A percentile compares a stretch with the other conserved stretches of the same genome.
Evolutionary conservation across 2,888 invertebrate genomes (phyloP).

Genomic region (Leptinotarsa haldemani): DNA sequence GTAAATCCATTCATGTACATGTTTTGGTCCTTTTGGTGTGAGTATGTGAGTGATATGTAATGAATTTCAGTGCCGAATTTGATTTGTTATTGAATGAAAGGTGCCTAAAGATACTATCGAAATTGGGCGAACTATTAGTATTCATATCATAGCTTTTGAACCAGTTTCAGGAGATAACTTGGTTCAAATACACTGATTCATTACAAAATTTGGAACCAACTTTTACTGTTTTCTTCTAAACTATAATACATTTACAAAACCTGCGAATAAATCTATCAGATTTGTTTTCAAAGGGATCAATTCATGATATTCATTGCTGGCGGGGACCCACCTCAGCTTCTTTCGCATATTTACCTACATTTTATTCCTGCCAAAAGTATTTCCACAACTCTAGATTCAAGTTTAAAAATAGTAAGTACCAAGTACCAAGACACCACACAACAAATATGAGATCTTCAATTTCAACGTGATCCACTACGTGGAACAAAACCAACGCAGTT

Average conservation of each 20-base stretch:
- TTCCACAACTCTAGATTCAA: too few relatives aligned
- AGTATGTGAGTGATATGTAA: conserved; percentile 10
- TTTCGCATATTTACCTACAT: too few relatives aligned
- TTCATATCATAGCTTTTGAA: neutral
- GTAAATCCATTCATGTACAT: conserved; percentile 42
- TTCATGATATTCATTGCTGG: too few relatives aligned
- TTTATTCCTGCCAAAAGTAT: too few relatives aligned
- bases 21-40: conserved; percentile 25
- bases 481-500: too few relatives aligned
- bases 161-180: neutral
- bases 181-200: conserved; percentile 14
- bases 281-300: too few relatives aligned
- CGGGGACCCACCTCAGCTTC: too few relatives aligned
- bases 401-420: too few relatives aligned
- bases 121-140: conserved; percentile 4
- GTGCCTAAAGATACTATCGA: neutral
- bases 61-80: conserved; percentile 19
- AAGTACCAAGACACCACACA: too few relatives aligned
- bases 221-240: conserved; percentile 6
- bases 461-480: too few relatives aligned
- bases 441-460: too few relatives aligned
- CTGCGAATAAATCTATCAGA: neutral
- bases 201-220: conserved; percentile 1
- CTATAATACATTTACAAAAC: neutral
- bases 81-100: conserved; percentile 8